Percentiles rank a stretch among this genome's conserved stretches.
Evolutionary conservation across 2,113 vertebrate genomes (phyloP).

Genomic region (Candoia aspera): DNA sequence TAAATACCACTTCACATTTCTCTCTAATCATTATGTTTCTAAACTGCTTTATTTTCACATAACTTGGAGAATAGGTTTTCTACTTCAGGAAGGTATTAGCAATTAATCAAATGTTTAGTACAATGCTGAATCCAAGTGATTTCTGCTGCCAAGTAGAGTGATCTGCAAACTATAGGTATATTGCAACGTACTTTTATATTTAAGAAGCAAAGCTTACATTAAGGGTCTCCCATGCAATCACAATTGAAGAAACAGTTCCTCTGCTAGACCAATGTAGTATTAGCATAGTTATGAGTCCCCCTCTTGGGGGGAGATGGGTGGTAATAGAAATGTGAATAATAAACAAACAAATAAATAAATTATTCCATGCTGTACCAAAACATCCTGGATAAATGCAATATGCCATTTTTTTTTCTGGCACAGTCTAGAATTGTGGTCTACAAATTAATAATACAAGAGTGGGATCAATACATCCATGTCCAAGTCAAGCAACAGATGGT

Average conservation of each 20-base stretch:
- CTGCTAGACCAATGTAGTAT: constrained; percentile 34
- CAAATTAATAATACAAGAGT: constrained; percentile 4
- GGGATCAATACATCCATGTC: constrained; percentile 2
- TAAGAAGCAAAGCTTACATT: not conserved
- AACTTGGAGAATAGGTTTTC: not conserved
- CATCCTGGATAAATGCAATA: constrained; percentile 52
- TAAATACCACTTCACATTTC: not conserved
- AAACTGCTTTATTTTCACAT: not conserved
- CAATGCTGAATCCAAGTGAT: not conserved
- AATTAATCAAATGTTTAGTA: constrained; percentile 1
- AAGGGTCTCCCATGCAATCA: accelerated
- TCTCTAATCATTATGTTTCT: not conserved
- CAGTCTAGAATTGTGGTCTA: constrained; percentile 30
- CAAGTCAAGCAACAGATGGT: constrained; percentile 20
- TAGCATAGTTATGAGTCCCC: no score
- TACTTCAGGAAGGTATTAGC: not conserved
- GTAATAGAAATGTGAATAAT: no score
- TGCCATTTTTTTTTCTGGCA: constrained; percentile 5
- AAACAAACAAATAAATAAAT: no score
- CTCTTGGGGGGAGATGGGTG: no score
- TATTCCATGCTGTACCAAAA: constrained; percentile 51
- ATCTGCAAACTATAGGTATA: not conserved
- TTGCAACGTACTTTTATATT: not conserved
- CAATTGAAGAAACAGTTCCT: constrained; percentile 50
- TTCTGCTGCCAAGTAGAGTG: not conserved